Evolutionary conservation across 2,113 vertebrate species (phyloP), one percentile per base, ranked within the genome.

Genomic region (Poeciliopsis prolifica): DNA sequence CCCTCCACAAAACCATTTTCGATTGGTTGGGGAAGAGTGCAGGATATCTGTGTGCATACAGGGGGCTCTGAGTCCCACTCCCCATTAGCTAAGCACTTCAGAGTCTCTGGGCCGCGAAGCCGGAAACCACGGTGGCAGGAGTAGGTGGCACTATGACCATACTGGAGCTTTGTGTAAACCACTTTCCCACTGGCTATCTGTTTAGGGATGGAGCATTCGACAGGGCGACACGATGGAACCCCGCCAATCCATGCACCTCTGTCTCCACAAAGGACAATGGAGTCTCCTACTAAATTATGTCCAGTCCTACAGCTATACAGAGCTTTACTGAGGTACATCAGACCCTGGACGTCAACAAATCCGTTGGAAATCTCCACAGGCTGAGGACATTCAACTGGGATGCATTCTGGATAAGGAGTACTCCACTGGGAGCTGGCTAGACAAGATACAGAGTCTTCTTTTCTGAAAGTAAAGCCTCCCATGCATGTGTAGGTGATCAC

Each of bases 1-100:
- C 98, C 98, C 89, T 99, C 98, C 11, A 99, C 97, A 54, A 99
- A 98, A 1, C 98, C 98, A 29, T 97, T 98, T 63, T 97, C 96
- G 9, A 99, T 96, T 29, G 97, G 95, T 29, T 95, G 94, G 35
- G 98, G 98, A 24, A 95, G 94, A 0, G 91, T 90, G 88, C 98
- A 99, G 68, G 93, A 95, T 84, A 99, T 96, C 70, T 95, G 95
- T 79, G 84, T 92, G 76, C 98, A 99, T 17, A 88, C 86, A 0
- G 98, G 97, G 30, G 89, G 81, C 0, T 93, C 90, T 1, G 86
- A 70, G 84, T 96, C 94, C 98, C 98, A 99, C 6, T 95, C 70
- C 2, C 97, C 97, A 40, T 93, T 96, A 81, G 96, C 95, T 5
- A 96, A 86, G 86, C 98, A 99, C 63, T 87, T 95, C 61, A 98